phyloP scores from a whole-genome alignment of 2,113 vertebrate species.

The Nannospalax galili region DNA sequence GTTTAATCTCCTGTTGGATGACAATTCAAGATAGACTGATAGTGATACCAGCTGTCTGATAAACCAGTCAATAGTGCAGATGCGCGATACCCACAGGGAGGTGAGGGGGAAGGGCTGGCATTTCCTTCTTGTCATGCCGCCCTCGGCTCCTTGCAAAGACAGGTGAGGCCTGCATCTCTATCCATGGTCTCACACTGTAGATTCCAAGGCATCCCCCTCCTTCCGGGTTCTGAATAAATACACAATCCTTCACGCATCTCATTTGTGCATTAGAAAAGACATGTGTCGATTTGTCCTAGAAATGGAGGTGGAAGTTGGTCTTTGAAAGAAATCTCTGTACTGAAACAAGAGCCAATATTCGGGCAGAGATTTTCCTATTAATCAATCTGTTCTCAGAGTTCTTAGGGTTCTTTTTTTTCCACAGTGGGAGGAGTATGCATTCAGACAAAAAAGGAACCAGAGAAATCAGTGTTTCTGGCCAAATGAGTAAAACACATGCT shows the following conservation, averaged over 20 bases:
- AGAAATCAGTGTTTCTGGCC: constrained; percentile 36
- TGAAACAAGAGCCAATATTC: background rate
- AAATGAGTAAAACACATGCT: background rate
- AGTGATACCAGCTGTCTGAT: constrained; percentile 83
- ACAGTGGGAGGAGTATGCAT: background rate
- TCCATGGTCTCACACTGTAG: background rate
- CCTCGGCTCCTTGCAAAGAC: constrained; percentile 25
- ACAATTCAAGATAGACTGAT: constrained; percentile 85
- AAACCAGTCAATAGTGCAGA: constrained; percentile 85
- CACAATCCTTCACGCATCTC: rapidly evolving
- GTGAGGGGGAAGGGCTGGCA: rapidly evolving
- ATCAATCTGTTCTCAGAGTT: background rate
- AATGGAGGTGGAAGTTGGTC: background rate
- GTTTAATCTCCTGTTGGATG: constrained; percentile 85
- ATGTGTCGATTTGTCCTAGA: rapidly evolving
- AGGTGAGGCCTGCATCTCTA: background rate
- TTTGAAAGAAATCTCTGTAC: background rate
- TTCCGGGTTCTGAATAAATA: too few relatives aligned
- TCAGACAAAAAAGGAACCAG: constrained; percentile 30
- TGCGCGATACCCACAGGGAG: constrained; percentile 76
- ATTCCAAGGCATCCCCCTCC: background rate
- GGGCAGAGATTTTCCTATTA: background rate
- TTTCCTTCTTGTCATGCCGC: constrained; percentile 42
- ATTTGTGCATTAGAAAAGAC: rapidly evolving
- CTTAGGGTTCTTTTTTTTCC: background rate